Evolutionary conservation across 2,888 invertebrate genomes (phyloP), one percentile per base, ranked within the genome.

Genomic region (Sarcophaga subvicina): DNA sequence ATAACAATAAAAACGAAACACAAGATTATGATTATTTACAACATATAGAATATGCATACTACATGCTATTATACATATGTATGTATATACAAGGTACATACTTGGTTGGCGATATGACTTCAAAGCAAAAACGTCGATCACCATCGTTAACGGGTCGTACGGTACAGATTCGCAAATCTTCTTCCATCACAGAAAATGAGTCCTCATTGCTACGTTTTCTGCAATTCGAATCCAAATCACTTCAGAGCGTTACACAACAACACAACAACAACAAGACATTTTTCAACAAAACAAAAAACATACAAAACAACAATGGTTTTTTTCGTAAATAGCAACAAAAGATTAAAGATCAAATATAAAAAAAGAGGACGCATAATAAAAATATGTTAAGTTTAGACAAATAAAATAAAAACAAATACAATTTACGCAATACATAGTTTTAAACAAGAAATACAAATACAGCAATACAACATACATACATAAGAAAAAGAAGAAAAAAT

Each of bases 81-180:
- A 1, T 22, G 22, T 22, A 22, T 27, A 12, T 62, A 17, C n/a
- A 17, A n/a, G 49, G 3, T 71, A 91, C 95, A 95, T 94, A 98
- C 98, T 98, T 98, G 72, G 96, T 96, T 5, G 98, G 98, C 25
- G 98, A 98, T 75, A 98, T 95, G 59, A 99, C 97, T 95, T 99
- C 99, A 92, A 99, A 99, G 93, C 99, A 99, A 94, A 97, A 99
- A 72, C 99, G 95, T 83, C 99, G 94, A 92, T 99, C 99, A 25
- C 97, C 96, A 90, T 99, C 98, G 6, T 95, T 94, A 49, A 97
- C 97, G 3, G 97, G 98, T 91, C 98, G 97, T 20, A 99, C 99
- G 0, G 98, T 97, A 92, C 99, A 99, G 81, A 99, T 94, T 89
- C 98, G 95, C 88, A 99, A 94, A 94, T 99, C 99, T 91, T 99